Percentiles rank a stretch among this genome's conserved stretches.
Evolutionary conservation across 2,888 invertebrate genomes (phyloP).

Genomic region (Leptinotarsa tumamoca): DNA sequence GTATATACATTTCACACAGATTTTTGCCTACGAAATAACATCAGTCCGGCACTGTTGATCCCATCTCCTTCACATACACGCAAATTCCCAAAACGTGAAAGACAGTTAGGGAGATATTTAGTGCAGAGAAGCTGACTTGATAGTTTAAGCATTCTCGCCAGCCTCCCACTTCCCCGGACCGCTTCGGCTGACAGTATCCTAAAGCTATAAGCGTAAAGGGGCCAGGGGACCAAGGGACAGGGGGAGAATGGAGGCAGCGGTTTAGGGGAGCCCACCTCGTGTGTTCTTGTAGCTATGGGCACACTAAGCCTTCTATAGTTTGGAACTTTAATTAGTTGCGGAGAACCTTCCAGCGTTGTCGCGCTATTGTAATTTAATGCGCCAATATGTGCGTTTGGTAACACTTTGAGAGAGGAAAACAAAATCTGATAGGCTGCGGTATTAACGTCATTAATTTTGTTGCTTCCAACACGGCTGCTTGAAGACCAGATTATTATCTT

Average conservation of each 20-base stretch:
- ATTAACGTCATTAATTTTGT: slow-evolving; percentile 28
- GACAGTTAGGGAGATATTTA: slow-evolving; percentile 50
- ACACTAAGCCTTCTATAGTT: slow-evolving; percentile 65
- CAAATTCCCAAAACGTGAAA: slow-evolving; percentile 46
- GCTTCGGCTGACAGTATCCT: slow-evolving; percentile 62
- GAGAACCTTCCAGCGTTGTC: slow-evolving; percentile 61
- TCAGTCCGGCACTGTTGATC: slow-evolving; percentile 22
- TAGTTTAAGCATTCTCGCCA: slow-evolving; percentile 48
- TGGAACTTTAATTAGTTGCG: slow-evolving; percentile 68
- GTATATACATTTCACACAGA: no score
- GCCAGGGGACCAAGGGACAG: slow-evolving; percentile 32
- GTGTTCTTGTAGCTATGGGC: slow-evolving; percentile 57
- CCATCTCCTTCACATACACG: slow-evolving; percentile 16
- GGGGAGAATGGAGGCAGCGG: slow-evolving; percentile 47
- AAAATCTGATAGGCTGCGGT: slow-evolving; percentile 29
- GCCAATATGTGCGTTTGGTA: slow-evolving; percentile 46
- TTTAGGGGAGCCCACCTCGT: slow-evolving; percentile 48
- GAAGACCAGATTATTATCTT: slow-evolving; percentile 18
- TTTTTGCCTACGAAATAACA: no score
- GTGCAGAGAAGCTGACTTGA: slow-evolving; percentile 49
- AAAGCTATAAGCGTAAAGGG: slow-evolving; percentile 62
- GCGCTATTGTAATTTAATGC: slow-evolving; percentile 63
- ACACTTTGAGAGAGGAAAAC: slow-evolving; percentile 32
- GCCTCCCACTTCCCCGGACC: slow-evolving; percentile 51
- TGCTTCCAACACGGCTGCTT: slow-evolving; percentile 17